Percentiles rank a stretch among this genome's conserved stretches.
Conservation (phyloP, 2,888 invertebrate species). For the Tuta absoluta region DNA sequence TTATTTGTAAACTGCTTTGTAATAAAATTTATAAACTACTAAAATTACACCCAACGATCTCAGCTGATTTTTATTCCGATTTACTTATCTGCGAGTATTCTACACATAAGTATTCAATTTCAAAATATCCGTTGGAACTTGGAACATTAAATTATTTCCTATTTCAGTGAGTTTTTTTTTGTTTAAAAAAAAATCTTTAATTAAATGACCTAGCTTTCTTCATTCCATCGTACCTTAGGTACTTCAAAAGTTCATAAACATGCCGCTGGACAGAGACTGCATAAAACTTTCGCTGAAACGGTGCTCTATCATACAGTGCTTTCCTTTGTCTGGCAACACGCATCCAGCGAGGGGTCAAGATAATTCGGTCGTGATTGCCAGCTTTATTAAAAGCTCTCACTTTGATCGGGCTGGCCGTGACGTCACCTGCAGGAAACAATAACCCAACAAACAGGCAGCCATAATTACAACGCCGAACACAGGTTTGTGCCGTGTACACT, state of each 20-base stretch:
- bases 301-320: background rate
- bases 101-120: no score
- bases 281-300: background rate
- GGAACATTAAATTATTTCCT: no score
- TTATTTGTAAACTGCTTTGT: no score
- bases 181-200: no score
- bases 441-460: slow-evolving; percentile 57
- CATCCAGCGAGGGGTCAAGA: slow-evolving; percentile 18
- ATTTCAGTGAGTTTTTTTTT: no score
- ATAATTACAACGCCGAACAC: slow-evolving; percentile 61
- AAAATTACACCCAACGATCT: no score
- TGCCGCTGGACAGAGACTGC: background rate
- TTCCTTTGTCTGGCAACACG: background rate
- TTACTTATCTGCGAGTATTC: no score
- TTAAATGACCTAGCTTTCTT: background rate
- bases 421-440: slow-evolving; percentile 76
- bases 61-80: no score
- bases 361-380: slow-evolving; percentile 43
- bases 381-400: slow-evolving; percentile 76
- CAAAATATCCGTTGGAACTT: no score
- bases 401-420: slow-evolving; percentile 70
- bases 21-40: no score
- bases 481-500: slow-evolving; percentile 51
- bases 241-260: background rate
- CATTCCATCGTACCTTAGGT: background rate